Base-by-base conservation (phyloP, 2,888 invertebrate species). In the Leptothorax acervorum region DNA sequence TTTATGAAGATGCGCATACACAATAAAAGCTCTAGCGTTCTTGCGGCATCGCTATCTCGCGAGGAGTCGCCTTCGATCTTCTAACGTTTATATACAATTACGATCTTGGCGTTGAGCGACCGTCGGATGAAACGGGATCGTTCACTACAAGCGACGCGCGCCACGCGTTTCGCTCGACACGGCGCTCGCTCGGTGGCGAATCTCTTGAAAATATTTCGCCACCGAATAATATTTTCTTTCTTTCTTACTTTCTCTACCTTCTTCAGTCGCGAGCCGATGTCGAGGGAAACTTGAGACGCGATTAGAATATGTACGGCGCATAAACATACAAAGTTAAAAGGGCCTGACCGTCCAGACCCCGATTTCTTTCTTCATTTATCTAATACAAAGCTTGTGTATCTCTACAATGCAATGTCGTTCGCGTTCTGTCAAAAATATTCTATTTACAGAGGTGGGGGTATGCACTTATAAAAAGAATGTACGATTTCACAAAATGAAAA, bases 1-100 rank as follows among this genome's bases (percentile, higher is more conserved):
- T 93, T 94, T 94, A 94, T 90, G 84, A 89, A 92, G 88, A 92
- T 93, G 93, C 93, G 92, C 92, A 79, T 79, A 92, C 90, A 91
- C 86, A 92, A 90, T 90, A 91, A 89, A 93, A 92, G 92, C 91
- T 86, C 91, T 92, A 90, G 89, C 89, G 89, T 91, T 90, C 87
- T 86, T 91, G 87, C 85, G 91, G 91, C 91, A 92, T 91, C 85
- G 89, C 91, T 92, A 93, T 88, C 91, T 89, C 83, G 87, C 87
- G 84, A 89, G 85, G 89, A 87, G 86, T 88, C 75, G 78, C 87
- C 84, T 87, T 82, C 87, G 86, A 85, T 89, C 89, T 84, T 87
- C 92, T 91, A 90, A 90, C 89, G 83, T 88, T 90, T 93, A 93
- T 93, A 88, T 93, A 93, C 93, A 93, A 93, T 93, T 91, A 92